These are phyloP conservation scores for Condylura cristata DNA, from an alignment of 2,113 vertebrate species.

Conservation along the genomic window DNA sequence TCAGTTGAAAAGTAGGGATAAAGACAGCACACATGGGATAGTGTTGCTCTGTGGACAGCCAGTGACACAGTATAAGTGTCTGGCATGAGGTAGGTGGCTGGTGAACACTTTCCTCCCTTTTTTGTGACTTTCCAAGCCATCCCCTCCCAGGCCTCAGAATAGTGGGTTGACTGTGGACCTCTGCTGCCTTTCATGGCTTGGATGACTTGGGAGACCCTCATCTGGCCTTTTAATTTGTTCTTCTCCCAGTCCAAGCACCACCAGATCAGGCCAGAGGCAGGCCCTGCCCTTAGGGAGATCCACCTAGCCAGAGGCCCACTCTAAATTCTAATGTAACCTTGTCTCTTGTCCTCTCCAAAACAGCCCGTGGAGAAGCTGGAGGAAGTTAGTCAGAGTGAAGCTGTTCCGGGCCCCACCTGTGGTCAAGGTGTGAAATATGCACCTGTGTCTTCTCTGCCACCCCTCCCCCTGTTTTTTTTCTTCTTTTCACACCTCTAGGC, in stretches of 20 bases:
- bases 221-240: neutral
- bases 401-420: slow-evolving; percentile 66
- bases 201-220: neutral
- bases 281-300: neutral
- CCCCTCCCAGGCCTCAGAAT: neutral
- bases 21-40: neutral
- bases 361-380: slow-evolving; percentile 21
- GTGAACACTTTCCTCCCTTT: neutral
- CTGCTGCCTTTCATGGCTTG: neutral
- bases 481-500: slow-evolving; percentile 76
- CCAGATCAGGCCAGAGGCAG: neutral
- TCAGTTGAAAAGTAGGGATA: slow-evolving; percentile 9
- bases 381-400: slow-evolving; percentile 81
- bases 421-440: slow-evolving; percentile 82
- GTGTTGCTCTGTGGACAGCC: neutral
- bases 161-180: neutral
- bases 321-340: neutral
- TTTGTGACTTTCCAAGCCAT: neutral
- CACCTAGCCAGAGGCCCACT: neutral
- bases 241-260: neutral
- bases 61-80: accelerated
- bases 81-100: neutral
- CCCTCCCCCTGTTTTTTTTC: slow-evolving; percentile 73
- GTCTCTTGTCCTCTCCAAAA: neutral
- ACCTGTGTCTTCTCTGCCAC: slow-evolving; percentile 73